Base-by-base conservation (phyloP, 2,888 invertebrate species). In the Brachypalpus laphriformis region DNA sequence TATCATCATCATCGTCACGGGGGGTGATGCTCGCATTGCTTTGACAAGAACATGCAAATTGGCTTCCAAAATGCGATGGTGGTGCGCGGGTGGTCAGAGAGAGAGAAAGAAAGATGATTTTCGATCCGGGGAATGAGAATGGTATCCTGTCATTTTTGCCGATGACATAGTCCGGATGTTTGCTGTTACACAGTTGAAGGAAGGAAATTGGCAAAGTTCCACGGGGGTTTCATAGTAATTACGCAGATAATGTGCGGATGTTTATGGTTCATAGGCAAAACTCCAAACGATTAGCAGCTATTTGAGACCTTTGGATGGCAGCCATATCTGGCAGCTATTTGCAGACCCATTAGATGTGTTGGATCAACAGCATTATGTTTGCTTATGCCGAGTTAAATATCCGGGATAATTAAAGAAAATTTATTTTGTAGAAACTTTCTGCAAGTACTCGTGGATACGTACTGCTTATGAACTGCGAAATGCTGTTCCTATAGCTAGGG, bases 21-120 rank as follows among this genome's bases (percentile, higher is more conserved):
- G 68, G 74, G 49, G 65, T 65, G 49, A 40, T 2, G 22, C 0
- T 54, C 9, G 70, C 22, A 49, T 47, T 45, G n/a, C 57, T 34
- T 34, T 70, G 65, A 77, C 82, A 66, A 59, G 57, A 66, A 51
- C 34, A 82, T 77, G 77, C 72, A 82, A 82, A 82, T 82, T 59
- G n/a, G 16, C 34, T 57, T 49, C 25, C 25, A 8, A 51, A 20
- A 56, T 40, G 22, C 16, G 9, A 8, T 11, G 40, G 47, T 25
- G 22, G 49, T 49, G 18, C 42, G 61, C 18, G 49, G 76, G 63
- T 31, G 66, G 59, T 56, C 66, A 72, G 65, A 37, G 59, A n/a
- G n/a, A n/a, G n/a, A n/a, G n/a, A n/a, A n/a, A n/a, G n/a, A n/a
- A n/a, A n/a, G n/a, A n/a, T 40, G 66, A 22, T 45, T 42, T 20